Evolutionary conservation across 1,140 invertebrate genomes (phyloP), one percentile per base, ranked within the genome.

Genomic region (Stenopsyche tienmushanensis): DNA sequence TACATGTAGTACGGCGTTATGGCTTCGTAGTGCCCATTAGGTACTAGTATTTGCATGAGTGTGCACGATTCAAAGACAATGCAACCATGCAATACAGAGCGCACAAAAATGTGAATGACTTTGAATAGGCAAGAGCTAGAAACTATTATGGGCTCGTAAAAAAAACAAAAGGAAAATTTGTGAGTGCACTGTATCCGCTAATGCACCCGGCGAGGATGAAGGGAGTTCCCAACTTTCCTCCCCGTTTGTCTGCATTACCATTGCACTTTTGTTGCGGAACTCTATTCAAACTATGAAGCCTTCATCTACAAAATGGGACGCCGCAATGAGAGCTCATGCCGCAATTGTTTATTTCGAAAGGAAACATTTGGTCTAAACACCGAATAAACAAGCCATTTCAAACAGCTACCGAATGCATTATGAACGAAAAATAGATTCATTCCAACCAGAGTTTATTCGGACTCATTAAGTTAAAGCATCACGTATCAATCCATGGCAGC

Each of bases 291-390:
- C 52, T 60, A 50, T 59, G 58, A 65, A 65, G 63, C 57, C 49
- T 69, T 69, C 67, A 69, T 69, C 65, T 69, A 58, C 64, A 59
- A 65, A 69, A 69, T 69, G 67, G 67, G 60, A 64, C 42, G 58
- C 63, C 47, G 62, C 41, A 65, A 68, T 55, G 50, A 55, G 42
- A 57, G 54, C 52, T 54, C 24, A 3, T 2, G 25, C 54, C 17
- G 13, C 26, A 29, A 23, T 39, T 21, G 54, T 29, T 42, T 57
- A 39, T 39, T 57, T 34, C 34, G 10, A 42, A 18, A 34, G 29
- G 5, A 7, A 34, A 34, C 29, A 7, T 34, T 34, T 34, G 29
- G 29, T 13, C 29, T 34, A 34, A 34, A 34, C 29, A 34, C 29
- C 29, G 29, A 34, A 5, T 13, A 34, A 34, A 34, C 29, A 34